Evolutionary conservation across 2,113 vertebrate species (phyloP), one percentile per base, ranked within the genome.

Genomic region (Glareola pratincola): DNA sequence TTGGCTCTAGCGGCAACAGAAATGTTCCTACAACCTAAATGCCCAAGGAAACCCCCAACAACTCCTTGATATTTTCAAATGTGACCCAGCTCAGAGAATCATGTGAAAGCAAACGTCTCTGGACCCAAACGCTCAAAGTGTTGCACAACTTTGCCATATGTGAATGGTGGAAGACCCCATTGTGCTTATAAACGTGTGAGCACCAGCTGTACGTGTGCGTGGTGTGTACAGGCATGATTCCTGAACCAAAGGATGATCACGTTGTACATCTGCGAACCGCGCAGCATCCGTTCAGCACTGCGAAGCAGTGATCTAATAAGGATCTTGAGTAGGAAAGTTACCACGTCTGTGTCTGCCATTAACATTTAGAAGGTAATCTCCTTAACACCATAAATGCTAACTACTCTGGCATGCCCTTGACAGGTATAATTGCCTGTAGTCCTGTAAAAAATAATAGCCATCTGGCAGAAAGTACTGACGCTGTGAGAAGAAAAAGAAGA

Each of bases 281-380:
- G 3, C 1, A n/a, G 72, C 68, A 53, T 30, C 53, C 43, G 14
- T 48, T 80, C 34, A 60, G 71, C 36, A 5, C 16, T 23, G 29
- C 66, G 18, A 23, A 79, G n/a, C 80, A 22, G 51, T 27, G 84
- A 81, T 66, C 92, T 63, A 57, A 53, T 26, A 19, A 7, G 12
- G 88, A 88, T 50, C 88, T 37, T 18, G 36, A 94, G 27, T 6
- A 67, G 50, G 62, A 27, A 21, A 63, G 77, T 84, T 48, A 48
- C 68, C 62, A 32, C 0, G 11, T 82, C 85, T 91, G 43, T 85
- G 57, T 39, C 94, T 92, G 85, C 89, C 47, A 79, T 97, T 96
- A 95, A 84, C 94, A 91, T 94, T 92, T 94, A 90, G 89, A 84
- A 90, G 87, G 85, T 91, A 96, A 97, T 97, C 92, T 98, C 91